Percentiles rank a stretch among this genome's conserved stretches.
Conservation (phyloP, 1,140 invertebrate species). For the Ceratitis capitata region DNA sequence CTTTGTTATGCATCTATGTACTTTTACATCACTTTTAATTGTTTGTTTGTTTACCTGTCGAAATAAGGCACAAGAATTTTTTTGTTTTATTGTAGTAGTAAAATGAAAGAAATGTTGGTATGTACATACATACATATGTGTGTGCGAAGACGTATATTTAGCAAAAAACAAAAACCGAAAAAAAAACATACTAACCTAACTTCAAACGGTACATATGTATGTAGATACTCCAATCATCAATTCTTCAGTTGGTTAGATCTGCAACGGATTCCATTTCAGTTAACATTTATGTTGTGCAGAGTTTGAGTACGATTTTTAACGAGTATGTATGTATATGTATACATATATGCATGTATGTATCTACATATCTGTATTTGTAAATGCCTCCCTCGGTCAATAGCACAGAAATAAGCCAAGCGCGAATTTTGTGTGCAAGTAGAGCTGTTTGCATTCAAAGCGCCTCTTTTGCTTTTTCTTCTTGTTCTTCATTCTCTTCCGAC, state of each 20-base stretch:
- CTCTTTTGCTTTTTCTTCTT: background rate
- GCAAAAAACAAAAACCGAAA: too few relatives aligned
- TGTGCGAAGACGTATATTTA: background rate
- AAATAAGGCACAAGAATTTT: background rate
- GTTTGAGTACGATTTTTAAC: too few relatives aligned
- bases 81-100: background rate
- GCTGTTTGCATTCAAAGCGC: background rate
- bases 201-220: background rate
- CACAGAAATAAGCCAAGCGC: background rate
- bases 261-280: background rate
- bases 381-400: conserved; percentile 13
- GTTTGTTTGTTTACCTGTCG: background rate
- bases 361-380: background rate
- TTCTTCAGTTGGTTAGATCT: background rate
- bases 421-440: background rate
- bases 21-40: background rate
- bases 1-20: too few relatives aligned
- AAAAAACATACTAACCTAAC: background rate
- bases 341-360: background rate
- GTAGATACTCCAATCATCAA: too few relatives aligned
- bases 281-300: background rate
- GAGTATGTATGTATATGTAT: background rate
- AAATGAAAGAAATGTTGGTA: background rate
- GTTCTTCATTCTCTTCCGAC: background rate
- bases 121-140: background rate